Conservation (phyloP, 1,140 invertebrate species). For the Microplitis demolitor region DNA sequence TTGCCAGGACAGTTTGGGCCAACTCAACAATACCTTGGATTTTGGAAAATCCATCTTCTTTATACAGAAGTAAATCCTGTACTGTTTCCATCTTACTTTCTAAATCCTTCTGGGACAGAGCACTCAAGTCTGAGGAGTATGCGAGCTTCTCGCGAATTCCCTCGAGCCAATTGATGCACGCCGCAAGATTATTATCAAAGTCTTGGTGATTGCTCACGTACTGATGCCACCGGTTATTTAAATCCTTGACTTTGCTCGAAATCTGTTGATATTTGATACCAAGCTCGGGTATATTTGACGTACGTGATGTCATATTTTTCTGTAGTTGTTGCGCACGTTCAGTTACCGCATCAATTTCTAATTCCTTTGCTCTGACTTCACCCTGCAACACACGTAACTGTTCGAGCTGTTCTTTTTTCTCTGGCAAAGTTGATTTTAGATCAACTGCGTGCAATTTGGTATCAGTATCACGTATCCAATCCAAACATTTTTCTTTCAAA, state of each 20-base stretch:
- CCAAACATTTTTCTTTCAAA: constrained; percentile 81
- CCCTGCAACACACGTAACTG: constrained; percentile 80
- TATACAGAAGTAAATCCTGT: constrained; percentile 83
- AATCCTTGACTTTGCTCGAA: constrained; percentile 87
- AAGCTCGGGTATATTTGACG: constrained; percentile 83
- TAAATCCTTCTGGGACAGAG: constrained; percentile 81
- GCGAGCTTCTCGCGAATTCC: constrained; percentile 83
- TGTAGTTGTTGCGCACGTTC: constrained; percentile 86
- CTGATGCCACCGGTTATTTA: constrained; percentile 88
- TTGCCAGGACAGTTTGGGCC: constrained; percentile 89
- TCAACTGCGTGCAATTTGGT: constrained; percentile 87
- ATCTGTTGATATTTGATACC: constrained; percentile 90
- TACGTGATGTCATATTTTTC: constrained; percentile 69
- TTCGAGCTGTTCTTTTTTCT: constrained; percentile 86
- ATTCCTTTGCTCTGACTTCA: constrained; percentile 86
- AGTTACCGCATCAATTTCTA: constrained; percentile 91
- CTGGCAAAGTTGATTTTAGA: constrained; percentile 78
- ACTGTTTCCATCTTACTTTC: constrained; percentile 84
- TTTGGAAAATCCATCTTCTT: constrained; percentile 90
- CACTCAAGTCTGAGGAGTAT: constrained; percentile 81
- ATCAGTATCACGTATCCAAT: constrained; percentile 90
- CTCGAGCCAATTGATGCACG: constrained; percentile 84
- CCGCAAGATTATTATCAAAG: constrained; percentile 79
- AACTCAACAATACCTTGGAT: constrained; percentile 84
- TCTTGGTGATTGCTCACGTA: constrained; percentile 89